Conservation (phyloP, 2,113 vertebrate genomes). For the Eurystomus gularis region DNA sequence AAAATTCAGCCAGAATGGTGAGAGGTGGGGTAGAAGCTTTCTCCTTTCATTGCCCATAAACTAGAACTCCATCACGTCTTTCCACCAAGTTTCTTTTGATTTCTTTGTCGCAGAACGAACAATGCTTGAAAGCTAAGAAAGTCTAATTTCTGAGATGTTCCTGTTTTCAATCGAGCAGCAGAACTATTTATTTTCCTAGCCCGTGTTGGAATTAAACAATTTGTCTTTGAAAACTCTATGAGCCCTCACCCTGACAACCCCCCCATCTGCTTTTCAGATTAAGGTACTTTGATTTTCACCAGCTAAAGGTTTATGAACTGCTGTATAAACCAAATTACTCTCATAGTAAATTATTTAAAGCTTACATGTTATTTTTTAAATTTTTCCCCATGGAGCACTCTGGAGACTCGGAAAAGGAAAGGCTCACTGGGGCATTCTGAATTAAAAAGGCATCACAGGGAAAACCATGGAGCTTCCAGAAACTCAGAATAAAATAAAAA, state of each 20-base stretch:
- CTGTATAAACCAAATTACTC: slow-evolving; percentile 70
- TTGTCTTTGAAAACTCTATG: slow-evolving; percentile 73
- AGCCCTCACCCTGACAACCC: slow-evolving; percentile 62
- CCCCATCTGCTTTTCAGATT: slow-evolving; percentile 75
- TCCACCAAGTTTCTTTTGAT: slow-evolving; percentile 52
- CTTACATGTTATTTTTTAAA: slow-evolving; percentile 66
- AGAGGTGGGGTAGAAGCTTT: slow-evolving; percentile 40
- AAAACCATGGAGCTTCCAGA: slow-evolving; percentile 31
- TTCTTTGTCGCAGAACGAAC: slow-evolving; percentile 48
- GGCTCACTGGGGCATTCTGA: neutral
- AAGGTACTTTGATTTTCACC: slow-evolving; percentile 77
- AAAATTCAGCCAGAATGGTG: neutral
- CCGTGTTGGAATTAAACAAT: slow-evolving; percentile 74
- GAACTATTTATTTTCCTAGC: slow-evolving; percentile 75
- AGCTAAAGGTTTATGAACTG: slow-evolving; percentile 75
- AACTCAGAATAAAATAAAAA: neutral
- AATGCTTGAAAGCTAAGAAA: slow-evolving; percentile 58
- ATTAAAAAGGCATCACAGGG: slow-evolving; percentile 16
- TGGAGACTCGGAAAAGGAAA: slow-evolving; percentile 35
- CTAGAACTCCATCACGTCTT: slow-evolving; percentile 13
- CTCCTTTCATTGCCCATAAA: slow-evolving; percentile 62
- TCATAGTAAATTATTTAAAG: slow-evolving; percentile 74
- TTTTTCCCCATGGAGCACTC: slow-evolving; percentile 40
- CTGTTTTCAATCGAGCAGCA: slow-evolving; percentile 65
- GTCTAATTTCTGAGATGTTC: slow-evolving; percentile 64